Percentiles rank a stretch among this genome's conserved stretches.
Conservation (phyloP, 2,113 vertebrate genomes). For the Zapornia atra region DNA sequence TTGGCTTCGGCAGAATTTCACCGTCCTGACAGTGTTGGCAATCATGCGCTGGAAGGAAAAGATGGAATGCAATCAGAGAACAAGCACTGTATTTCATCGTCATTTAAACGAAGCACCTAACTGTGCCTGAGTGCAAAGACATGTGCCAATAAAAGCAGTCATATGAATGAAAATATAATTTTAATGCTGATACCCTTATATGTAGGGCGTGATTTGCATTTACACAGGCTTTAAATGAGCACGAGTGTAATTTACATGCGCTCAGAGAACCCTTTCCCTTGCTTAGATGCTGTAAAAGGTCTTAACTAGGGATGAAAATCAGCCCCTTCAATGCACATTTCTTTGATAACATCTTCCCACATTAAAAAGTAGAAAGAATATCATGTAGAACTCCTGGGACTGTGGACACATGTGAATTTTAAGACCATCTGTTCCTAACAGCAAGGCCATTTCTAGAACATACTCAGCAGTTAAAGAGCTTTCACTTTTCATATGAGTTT, state of each 20-base stretch:
- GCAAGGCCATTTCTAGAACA: background rate
- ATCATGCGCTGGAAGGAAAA: slow-evolving; percentile 91
- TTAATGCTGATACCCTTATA: slow-evolving; percentile 23
- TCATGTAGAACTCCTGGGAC: background rate
- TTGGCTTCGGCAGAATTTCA: slow-evolving; percentile 92
- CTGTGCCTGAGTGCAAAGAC: slow-evolving; percentile 39
- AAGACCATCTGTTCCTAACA: background rate
- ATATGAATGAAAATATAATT: slow-evolving; percentile 57
- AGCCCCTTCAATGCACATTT: background rate
- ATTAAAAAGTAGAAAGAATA: background rate
- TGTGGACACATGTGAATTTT: background rate
- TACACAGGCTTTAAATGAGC: slow-evolving; percentile 43
- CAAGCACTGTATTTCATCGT: slow-evolving; percentile 50
- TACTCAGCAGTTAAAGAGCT: background rate
- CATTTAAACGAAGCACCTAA: slow-evolving; percentile 48
- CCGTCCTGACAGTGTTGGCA: slow-evolving; percentile 91
- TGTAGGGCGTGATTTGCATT: slow-evolving; percentile 55
- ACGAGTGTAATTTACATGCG: slow-evolving; percentile 1
- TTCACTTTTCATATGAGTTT: background rate
- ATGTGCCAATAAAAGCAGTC: slow-evolving; percentile 50
- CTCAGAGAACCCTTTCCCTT: slow-evolving; percentile 31
- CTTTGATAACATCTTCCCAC: background rate
- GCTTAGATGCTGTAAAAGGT: background rate
- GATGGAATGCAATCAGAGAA: slow-evolving; percentile 59
- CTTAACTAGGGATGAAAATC: slow-evolving; percentile 24